Conservation (phyloP, 92 coral and sea anemone species). For the Phymanthus crucifer region DNA sequence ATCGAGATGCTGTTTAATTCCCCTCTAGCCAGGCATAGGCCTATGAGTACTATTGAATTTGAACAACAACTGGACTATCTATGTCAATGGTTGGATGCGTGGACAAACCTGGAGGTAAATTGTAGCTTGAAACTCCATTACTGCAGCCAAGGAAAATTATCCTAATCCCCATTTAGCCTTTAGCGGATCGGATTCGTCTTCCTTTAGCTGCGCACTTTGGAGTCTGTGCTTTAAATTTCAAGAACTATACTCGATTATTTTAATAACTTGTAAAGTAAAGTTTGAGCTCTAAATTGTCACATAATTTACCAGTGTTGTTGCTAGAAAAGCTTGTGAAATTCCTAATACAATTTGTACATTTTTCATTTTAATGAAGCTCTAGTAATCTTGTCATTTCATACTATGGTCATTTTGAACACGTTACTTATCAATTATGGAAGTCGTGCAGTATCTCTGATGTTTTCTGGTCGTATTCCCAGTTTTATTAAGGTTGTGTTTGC, state of each 20-base stretch:
- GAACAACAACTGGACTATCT: constrained; percentile 93
- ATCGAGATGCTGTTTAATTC: constrained; percentile 15
- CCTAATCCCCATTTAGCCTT: neutral
- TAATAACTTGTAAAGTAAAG: neutral
- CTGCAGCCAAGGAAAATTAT: constrained; percentile 4
- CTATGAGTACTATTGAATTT: constrained; percentile 81
- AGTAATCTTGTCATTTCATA: neutral
- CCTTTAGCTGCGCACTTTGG: neutral
- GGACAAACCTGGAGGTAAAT: constrained; percentile 88
- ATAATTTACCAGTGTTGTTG: neutral
- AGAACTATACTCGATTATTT: neutral
- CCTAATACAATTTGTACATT: neutral
- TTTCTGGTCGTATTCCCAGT: neutral
- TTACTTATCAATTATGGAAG: neutral
- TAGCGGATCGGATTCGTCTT: no score
- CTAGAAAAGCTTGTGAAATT: neutral
- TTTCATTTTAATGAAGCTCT: neutral
- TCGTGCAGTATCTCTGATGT: neutral
- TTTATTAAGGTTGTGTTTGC: neutral
- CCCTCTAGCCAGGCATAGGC: constrained; percentile 75
- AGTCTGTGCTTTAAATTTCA: neutral
- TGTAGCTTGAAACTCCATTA: neutral
- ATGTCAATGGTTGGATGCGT: constrained; percentile 88
- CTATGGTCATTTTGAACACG: neutral
- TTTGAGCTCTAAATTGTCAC: neutral